Evolutionary conservation across 2,797 vertebrate genomes (phyloP).

Genomic region (Nothura maculosa): DNA sequence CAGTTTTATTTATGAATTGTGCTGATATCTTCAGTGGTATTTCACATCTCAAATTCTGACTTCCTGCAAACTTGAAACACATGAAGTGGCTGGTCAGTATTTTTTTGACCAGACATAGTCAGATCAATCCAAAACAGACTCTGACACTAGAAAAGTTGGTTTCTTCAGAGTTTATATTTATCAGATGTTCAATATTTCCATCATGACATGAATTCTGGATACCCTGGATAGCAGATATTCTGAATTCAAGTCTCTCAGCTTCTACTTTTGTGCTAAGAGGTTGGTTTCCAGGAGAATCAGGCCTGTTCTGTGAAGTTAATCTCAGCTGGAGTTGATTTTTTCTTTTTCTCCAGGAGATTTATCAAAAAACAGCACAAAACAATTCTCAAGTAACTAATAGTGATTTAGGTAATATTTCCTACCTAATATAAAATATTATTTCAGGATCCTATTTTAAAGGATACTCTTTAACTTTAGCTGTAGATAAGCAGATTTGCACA

Average conservation of each 20-base stretch:
- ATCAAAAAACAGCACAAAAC: neutral
- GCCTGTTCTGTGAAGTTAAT: neutral
- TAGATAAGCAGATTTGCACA: neutral
- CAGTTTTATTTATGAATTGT: neutral
- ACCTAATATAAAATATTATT: neutral
- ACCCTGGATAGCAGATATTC: neutral
- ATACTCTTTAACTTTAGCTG: neutral
- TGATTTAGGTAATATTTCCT: neutral
- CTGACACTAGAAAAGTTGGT: neutral
- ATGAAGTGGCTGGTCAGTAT: neutral
- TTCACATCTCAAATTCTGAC: neutral
- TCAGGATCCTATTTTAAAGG: neutral
- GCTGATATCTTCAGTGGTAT: neutral
- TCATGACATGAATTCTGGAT: neutral
- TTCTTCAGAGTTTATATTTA: neutral
- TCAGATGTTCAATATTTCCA: neutral
- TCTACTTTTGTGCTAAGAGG: neutral
- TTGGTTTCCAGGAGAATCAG: neutral
- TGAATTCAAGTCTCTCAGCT: neutral
- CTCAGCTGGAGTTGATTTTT: neutral
- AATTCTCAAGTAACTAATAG: neutral
- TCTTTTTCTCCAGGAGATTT: neutral
- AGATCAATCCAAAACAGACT: neutral
- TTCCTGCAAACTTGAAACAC: neutral
- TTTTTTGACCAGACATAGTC: neutral